A percentile compares a stretch with the other conserved stretches of the same genome.
Evolutionary conservation across 2,113 vertebrate genomes (phyloP).

Genomic region (Neodon shergylaensis): DNA sequence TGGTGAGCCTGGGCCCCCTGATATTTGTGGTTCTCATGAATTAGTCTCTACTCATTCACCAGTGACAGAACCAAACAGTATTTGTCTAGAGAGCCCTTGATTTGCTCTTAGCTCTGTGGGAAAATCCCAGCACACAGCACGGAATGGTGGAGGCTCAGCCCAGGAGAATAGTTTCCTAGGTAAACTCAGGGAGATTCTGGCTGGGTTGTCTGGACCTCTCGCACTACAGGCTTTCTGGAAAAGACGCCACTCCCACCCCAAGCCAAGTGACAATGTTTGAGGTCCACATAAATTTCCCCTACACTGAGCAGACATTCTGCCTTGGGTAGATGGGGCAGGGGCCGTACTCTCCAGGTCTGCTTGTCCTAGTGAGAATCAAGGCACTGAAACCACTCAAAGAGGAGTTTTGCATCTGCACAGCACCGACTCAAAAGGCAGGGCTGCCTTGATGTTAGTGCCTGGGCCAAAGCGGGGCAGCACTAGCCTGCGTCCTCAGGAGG

Average conservation of each 20-base stretch:
- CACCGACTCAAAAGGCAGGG: neutral
- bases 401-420: neutral
- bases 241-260: neutral
- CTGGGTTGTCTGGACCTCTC: neutral
- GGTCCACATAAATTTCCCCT: neutral
- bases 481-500: neutral
- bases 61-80: neutral
- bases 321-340: no score
- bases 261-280: neutral
- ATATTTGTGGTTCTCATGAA: neutral
- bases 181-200: neutral
- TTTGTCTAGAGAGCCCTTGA: neutral
- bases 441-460: neutral
- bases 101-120: neutral
- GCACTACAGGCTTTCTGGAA: neutral
- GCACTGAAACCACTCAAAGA: neutral
- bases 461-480: no score
- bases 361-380: neutral
- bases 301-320: neutral
- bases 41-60: neutral
- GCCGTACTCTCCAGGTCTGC: neutral
- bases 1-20: neutral
- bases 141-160: neutral
- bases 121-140: neutral
- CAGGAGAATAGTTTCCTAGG: neutral